Evolutionary conservation across 2,797 vertebrate species (phyloP), one percentile per base, ranked within the genome.

Genomic region (Paguma larvata): DNA sequence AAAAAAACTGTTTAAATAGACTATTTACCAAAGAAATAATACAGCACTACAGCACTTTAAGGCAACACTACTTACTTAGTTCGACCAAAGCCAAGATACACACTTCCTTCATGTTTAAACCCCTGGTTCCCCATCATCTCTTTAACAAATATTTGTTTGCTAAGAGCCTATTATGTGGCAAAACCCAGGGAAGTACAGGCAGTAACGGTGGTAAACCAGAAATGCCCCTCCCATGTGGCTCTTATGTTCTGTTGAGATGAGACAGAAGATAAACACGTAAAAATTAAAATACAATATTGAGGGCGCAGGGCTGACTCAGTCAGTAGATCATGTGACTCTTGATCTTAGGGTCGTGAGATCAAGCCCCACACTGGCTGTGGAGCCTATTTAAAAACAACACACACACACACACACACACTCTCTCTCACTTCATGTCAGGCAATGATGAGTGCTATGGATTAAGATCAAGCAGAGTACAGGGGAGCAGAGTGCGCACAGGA

Each of bases 41-140:
- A 6, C 1, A 23, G 79, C 75, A 84, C 83, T 44, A 56, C 19
- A 21, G 19, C 53, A 56, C 19, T 79, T 21, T 46, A 46, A 34
- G 44, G 38, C 32, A 44, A 65, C 56, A 72, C 15, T 8, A 65
- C 15, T 68, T 41, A 84, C 15, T 68, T 34, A 86, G 38, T 48
- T 82, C 56, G 93, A 89, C 44, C 85, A 91, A 96, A 93, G 38
- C 65, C 46, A 91, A 79, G 91, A 25, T 6, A 65, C 16, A 32
- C 18, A 70, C 56, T 6, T 56, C 34, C 62, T 56, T 63, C 34
- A 6, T 1, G 44, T 56, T 67, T 85, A 91, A 95, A 87, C 30
- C 56, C 21, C 11, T 1, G 34, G 53, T 89, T 86, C 19, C 70
- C 13, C 53, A 27, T 30, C 79, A 72, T 6, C 67, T 38, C 34